Percentiles rank a stretch among this genome's conserved stretches.
These are phyloP conservation scores for Alitta virens DNA, from an alignment of 2,888 invertebrate genomes.

Conservation along the genomic window DNA sequence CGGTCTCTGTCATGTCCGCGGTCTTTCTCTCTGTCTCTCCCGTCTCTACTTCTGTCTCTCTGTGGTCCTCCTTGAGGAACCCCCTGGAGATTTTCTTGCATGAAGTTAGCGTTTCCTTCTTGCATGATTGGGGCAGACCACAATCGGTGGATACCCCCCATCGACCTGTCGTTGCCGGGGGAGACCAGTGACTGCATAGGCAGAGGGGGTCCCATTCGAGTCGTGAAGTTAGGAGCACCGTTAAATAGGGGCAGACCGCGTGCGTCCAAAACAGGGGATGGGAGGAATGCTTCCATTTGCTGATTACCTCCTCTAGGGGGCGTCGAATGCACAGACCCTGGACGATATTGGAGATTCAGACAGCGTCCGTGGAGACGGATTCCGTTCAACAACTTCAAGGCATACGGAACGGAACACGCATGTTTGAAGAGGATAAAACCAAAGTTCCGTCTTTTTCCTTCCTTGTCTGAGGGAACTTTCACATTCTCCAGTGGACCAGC, in stretches of 20 bases:
- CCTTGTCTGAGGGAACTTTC: constrained; percentile 72
- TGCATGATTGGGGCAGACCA: neutral
- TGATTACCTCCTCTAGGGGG: too few species aligned
- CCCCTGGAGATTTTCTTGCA: neutral
- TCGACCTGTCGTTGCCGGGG: neutral
- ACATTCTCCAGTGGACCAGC: constrained; percentile 79
- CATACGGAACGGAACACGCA: constrained; percentile 73
- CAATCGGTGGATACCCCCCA: neutral
- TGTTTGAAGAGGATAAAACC: constrained; percentile 79
- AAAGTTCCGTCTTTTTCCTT: constrained; percentile 68
- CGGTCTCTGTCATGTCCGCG: neutral
- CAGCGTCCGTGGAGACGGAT: constrained; percentile 60
- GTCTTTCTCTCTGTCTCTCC: neutral
- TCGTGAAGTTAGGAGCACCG: too few species aligned
- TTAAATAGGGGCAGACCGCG: too few species aligned
- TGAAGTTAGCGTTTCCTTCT: too few species aligned
- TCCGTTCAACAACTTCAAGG: constrained; percentile 71
- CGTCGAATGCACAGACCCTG: neutral
- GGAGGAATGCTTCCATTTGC: too few species aligned
- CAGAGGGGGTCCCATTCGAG: too few species aligned
- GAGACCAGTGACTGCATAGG: too few species aligned
- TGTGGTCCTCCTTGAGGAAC: neutral
- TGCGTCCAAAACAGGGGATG: too few species aligned
- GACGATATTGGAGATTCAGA: neutral
- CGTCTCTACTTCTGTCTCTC: neutral